Conservation (phyloP, 2,113 vertebrate genomes). For the Pseudopodoces humilis region DNA sequence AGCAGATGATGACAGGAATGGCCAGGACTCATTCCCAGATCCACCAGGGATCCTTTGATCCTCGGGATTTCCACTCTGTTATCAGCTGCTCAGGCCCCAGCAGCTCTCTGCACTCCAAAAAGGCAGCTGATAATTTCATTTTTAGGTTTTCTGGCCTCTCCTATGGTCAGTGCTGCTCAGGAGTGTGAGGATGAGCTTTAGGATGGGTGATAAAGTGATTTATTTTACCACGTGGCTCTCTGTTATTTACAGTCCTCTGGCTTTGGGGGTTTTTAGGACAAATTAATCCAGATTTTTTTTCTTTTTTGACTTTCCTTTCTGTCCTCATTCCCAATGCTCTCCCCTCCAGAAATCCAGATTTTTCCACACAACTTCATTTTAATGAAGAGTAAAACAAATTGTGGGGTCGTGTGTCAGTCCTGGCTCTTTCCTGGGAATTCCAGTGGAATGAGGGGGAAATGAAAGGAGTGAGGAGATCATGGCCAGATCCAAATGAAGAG, state of each 20-base stretch:
- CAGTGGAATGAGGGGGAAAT: neutral
- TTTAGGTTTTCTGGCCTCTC: neutral
- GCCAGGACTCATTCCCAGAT: neutral
- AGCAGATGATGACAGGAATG: neutral
- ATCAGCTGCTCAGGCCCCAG: neutral
- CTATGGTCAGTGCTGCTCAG: neutral
- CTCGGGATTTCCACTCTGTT: neutral
- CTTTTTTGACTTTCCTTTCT: neutral
- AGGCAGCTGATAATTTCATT: neutral
- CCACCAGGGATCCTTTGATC: neutral
- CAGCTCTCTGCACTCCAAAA: neutral
- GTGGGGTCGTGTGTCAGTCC: neutral
- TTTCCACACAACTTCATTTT: neutral
- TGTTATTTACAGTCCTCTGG: neutral
- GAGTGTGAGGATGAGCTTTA: neutral
- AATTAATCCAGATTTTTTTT: neutral
- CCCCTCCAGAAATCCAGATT: neutral
- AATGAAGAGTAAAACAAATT: neutral
- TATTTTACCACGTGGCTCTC: neutral
- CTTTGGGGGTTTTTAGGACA: neutral
- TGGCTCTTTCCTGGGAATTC: neutral
- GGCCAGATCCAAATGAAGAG: too few species aligned
- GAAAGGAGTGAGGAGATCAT: neutral
- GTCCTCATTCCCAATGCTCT: neutral
- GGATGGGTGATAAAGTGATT: neutral